Conservation (phyloP, 2,113 vertebrate species). For the Leucopternis melanops region DNA sequence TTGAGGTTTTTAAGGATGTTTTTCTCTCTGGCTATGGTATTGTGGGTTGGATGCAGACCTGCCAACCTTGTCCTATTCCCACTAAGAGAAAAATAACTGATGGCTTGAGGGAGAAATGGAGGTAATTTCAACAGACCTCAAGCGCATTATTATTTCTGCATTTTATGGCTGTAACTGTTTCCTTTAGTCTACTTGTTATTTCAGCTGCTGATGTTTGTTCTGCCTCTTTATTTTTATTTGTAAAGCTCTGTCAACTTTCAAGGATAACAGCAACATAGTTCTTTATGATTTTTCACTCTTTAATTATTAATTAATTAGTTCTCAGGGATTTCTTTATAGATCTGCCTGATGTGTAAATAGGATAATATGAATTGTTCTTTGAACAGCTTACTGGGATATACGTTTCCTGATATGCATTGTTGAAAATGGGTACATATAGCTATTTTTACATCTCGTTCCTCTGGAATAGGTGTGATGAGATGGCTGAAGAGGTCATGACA, state of each 20-base stretch:
- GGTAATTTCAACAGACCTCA: constrained; percentile 19
- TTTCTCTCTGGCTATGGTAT: not conserved
- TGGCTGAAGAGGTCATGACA: not conserved
- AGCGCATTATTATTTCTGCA: not conserved
- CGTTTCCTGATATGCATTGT: not conserved
- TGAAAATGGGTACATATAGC: not conserved
- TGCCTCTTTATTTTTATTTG: not conserved
- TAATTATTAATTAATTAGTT: not conserved
- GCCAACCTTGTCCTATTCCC: not conserved
- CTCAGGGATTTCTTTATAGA: not conserved
- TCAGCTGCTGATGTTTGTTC: not conserved
- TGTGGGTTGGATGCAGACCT: not conserved
- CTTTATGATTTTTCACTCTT: not conserved
- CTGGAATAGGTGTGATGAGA: not conserved
- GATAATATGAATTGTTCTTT: not conserved
- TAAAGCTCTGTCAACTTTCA: not conserved
- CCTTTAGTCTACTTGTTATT: not conserved
- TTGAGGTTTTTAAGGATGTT: constrained; percentile 10
- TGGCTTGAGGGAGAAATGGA: not conserved
- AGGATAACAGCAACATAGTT: not conserved
- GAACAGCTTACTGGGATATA: not conserved
- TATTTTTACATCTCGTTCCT: not conserved
- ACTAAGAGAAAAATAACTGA: not conserved
- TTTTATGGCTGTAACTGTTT: not conserved
- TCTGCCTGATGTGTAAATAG: not conserved